phyloP scores from a whole-genome alignment of 2,888 invertebrate genomes.

The Blastobasis adustella region DNA sequence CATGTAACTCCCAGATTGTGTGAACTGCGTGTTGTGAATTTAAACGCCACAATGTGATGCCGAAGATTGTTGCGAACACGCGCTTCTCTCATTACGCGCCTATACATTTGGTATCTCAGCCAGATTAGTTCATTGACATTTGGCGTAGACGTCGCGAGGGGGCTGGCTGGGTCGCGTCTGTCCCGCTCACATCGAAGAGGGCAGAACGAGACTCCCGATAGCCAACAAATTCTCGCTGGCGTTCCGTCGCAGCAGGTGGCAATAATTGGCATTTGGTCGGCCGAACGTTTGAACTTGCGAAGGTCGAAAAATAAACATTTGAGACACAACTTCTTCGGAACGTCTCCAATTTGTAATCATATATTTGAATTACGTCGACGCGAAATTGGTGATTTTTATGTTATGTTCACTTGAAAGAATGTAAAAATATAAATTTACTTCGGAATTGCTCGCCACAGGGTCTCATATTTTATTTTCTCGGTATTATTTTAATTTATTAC shows the following conservation, averaged over 20 bases:
- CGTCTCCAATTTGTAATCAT: not conserved
- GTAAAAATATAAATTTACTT: too few species aligned
- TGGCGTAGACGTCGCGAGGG: conserved; percentile 44
- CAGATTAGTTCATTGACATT: conserved; percentile 71
- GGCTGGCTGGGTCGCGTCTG: conserved; percentile 31
- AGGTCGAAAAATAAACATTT: conserved; percentile 61
- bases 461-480: too few species aligned
- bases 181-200: conserved; percentile 15
- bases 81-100: conserved; percentile 30
- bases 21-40: not conserved
- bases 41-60: not conserved
- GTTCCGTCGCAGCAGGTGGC: conserved; percentile 63
- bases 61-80: not conserved
- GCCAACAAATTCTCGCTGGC: conserved; percentile 53
- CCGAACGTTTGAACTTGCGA: conserved; percentile 61
- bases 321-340: conserved; percentile 14
- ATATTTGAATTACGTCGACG: not conserved
- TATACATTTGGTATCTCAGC: conserved; percentile 45
- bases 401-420: too few species aligned
- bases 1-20: not conserved
- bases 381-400: conserved; percentile 18
- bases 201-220: conserved; percentile 30
- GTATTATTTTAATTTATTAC: too few species aligned
- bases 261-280: conserved; percentile 55
- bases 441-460: too few species aligned